Conservation (phyloP, 2,797 vertebrate species). For the Aldrovandia affinis region DNA sequence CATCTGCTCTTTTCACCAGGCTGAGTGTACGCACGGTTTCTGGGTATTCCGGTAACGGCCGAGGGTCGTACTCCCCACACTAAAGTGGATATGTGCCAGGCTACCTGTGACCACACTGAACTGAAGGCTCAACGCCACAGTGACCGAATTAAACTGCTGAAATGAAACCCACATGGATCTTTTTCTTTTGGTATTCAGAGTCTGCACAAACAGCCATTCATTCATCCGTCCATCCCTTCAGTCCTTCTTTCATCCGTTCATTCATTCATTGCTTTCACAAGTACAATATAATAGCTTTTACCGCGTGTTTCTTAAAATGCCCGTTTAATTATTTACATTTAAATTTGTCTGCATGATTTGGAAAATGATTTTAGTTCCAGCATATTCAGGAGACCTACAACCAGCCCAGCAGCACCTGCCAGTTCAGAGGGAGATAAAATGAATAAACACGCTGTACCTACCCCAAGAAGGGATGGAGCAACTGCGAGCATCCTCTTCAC, state of each 20-base stretch:
- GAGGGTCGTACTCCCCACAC: neutral
- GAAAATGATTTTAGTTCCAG: neutral
- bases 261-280: neutral
- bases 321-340: neutral
- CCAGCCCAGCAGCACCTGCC: neutral
- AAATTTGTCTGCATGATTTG: neutral
- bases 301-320: neutral
- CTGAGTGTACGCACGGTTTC: neutral
- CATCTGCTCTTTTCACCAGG: neutral
- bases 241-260: neutral
- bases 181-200: neutral
- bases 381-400: neutral
- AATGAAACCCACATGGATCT: too few relatives aligned
- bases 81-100: neutral
- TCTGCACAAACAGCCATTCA: neutral
- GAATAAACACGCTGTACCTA: neutral
- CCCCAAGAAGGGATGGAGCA: neutral
- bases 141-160: neutral
- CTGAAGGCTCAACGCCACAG: neutral
- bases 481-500: neutral
- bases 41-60: neutral
- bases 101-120: constrained; percentile 8
- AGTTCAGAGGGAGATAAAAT: neutral
- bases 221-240: neutral
- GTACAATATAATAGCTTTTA: neutral